Evolutionary conservation across 23 tunicate genomes (phyloP).

Genomic region (Botrylloides violaceus): DNA sequence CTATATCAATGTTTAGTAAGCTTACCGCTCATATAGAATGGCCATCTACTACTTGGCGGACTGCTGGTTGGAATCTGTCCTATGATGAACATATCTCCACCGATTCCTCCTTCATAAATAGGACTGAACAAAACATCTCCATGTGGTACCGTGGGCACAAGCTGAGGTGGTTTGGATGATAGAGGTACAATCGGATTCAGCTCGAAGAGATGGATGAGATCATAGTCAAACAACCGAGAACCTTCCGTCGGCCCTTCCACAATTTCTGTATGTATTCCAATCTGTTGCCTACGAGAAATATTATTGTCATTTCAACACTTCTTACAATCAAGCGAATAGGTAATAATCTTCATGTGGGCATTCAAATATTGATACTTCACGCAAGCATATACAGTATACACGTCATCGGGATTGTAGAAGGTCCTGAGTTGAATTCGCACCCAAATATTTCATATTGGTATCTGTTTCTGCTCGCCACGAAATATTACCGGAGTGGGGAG

Average conservation of each 20-base stretch:
- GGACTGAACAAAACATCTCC: not conserved
- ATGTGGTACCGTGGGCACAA: not conserved
- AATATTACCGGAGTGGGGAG: no score
- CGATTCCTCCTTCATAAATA: conserved; percentile 18
- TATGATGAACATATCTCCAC: conserved; percentile 5
- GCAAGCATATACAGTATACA: no score
- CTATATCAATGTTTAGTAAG: not conserved
- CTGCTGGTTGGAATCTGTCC: not conserved
- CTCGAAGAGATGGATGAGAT: conserved; percentile 7
- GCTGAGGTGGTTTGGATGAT: not conserved
- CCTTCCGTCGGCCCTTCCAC: conserved; percentile 7
- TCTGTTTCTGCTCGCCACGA: no score
- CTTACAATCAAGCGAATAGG: no score
- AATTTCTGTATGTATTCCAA: not conserved
- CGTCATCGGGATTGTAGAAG: no score
- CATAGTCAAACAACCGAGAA: conserved; percentile 13
- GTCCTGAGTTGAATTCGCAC: no score
- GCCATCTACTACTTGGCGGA: conserved; percentile 3
- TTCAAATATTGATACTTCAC: no score
- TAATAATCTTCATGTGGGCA: no score
- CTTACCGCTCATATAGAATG: conserved; percentile 6
- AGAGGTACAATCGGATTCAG: conserved; percentile 18
- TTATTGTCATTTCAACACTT: not conserved
- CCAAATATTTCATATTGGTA: no score
- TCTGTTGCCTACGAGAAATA: not conserved